Percentiles rank a stretch among this genome's conserved stretches.
These are phyloP conservation scores for Gonatopus flavifemur DNA, from an alignment of 1,140 invertebrate genomes.

Conservation along the genomic window DNA sequence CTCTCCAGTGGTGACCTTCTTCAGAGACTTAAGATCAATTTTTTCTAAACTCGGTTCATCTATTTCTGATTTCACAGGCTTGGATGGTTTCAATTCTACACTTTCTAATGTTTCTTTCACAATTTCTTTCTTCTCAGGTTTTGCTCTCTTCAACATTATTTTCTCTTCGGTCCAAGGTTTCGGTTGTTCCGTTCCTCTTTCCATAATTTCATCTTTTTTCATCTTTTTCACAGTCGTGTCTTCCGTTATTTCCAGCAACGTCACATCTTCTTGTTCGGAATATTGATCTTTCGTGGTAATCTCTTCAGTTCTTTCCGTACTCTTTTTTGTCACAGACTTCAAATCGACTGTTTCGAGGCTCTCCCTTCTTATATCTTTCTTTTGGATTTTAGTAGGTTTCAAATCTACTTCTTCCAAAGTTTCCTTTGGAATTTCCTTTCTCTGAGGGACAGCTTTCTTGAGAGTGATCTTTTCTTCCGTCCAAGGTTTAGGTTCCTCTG, in stretches of 20 bases:
- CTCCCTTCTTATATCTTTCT: constrained; percentile 38
- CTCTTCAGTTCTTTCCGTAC: constrained; percentile 17
- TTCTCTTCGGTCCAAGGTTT: constrained; percentile 58
- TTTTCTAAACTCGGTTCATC: constrained; percentile 40
- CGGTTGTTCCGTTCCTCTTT: constrained; percentile 6
- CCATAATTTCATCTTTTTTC: constrained; percentile 6
- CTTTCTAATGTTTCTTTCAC: constrained; percentile 34
- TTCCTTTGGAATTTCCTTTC: constrained; percentile 51
- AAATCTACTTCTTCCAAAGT: constrained; percentile 45
- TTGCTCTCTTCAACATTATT: constrained; percentile 42
- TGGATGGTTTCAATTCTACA: constrained; percentile 60
- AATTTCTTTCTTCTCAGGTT: constrained; percentile 43
- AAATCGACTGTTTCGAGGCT: constrained; percentile 51
- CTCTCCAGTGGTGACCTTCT: constrained; percentile 26
- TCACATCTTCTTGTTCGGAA: constrained; percentile 29
- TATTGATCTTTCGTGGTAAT: constrained; percentile 14
- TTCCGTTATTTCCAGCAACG: constrained; percentile 29
- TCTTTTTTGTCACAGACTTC: constrained; percentile 43
- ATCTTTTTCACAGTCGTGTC: constrained; percentile 12
- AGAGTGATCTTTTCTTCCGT: constrained; percentile 58
- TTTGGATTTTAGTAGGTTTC: constrained; percentile 57
- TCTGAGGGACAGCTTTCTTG: constrained; percentile 43
- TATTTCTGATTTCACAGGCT: constrained; percentile 41
- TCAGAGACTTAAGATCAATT: constrained; percentile 48
- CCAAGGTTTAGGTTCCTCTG: constrained; percentile 54